A percentile compares a stretch with the other conserved stretches of the same genome.
Conservation (phyloP, 2,888 invertebrate genomes). For the Ashinkailepas kermadecensis region DNA sequence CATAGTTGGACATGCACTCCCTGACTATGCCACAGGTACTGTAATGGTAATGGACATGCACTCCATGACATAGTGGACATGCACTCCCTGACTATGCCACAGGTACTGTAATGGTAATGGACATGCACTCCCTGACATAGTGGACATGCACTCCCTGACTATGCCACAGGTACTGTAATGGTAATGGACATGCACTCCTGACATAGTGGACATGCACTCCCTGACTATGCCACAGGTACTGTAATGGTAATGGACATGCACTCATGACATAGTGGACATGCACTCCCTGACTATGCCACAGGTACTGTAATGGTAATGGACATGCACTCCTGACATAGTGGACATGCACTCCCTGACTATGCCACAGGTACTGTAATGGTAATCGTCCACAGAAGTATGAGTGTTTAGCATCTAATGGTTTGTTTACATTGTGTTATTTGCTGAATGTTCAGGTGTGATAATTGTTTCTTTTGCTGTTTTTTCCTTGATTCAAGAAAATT, state of each 20-base stretch:
- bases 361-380: no score
- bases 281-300: constrained; percentile 92
- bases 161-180: no score
- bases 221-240: no score
- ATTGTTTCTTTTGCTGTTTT: no score
- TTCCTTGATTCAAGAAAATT: no score
- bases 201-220: constrained; percentile 89
- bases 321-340: constrained; percentile 84
- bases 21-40: no score
- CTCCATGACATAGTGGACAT: constrained; percentile 87
- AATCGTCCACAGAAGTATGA: no score
- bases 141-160: constrained; percentile 89
- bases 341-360: constrained; percentile 85
- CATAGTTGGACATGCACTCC: constrained; percentile 87
- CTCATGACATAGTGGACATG: constrained; percentile 84
- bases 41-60: constrained; percentile 94
- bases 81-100: constrained; percentile 88
- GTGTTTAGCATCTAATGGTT: no score
- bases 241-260: constrained; percentile 94
- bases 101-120: no score
- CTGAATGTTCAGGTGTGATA: no score
- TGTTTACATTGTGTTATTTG: no score
- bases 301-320: no score
- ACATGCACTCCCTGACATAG: constrained; percentile 88
- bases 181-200: constrained; percentile 89